Percentiles rank a stretch among this genome's conserved stretches.
These are phyloP conservation scores for Aphidius gifuensis DNA, from an alignment of 1,140 invertebrate genomes.

Conservation along the genomic window DNA sequence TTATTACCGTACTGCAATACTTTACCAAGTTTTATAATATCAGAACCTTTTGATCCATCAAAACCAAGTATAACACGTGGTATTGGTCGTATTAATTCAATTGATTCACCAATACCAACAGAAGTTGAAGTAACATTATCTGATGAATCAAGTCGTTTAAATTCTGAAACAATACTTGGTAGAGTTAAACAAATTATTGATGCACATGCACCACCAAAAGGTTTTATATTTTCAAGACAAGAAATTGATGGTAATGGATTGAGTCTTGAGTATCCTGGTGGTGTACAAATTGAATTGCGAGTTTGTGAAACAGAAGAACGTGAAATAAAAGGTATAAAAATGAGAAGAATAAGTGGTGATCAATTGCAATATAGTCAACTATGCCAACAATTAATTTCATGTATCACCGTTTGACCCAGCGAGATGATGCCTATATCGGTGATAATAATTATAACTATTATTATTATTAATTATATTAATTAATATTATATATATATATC, in stretches of 20 bases:
- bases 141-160: slow-evolving; percentile 73
- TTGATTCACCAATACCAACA: slow-evolving; percentile 52
- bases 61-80: slow-evolving; percentile 77
- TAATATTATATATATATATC: slow-evolving; percentile 7
- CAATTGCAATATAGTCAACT: slow-evolving; percentile 85
- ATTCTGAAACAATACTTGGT: slow-evolving; percentile 75
- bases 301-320: slow-evolving; percentile 73
- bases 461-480: slow-evolving; percentile 27
- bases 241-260: slow-evolving; percentile 53
- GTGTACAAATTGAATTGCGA: slow-evolving; percentile 83
- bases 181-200: slow-evolving; percentile 81
- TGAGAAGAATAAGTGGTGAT: slow-evolving; percentile 88
- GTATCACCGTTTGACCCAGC: slow-evolving; percentile 70
- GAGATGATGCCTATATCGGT: slow-evolving; percentile 37
- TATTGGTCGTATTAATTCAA: slow-evolving; percentile 58
- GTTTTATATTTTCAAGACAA: slow-evolving; percentile 60
- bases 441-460: slow-evolving; percentile 15
- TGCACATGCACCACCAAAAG: slow-evolving; percentile 72
- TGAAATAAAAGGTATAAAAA: slow-evolving; percentile 81
- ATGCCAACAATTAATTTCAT: slow-evolving; percentile 86
- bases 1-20: slow-evolving; percentile 46
- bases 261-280: slow-evolving; percentile 77
- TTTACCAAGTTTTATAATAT: slow-evolving; percentile 66
- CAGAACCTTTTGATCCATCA: slow-evolving; percentile 68
- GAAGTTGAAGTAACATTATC: slow-evolving; percentile 71